Conservation (phyloP, 2,797 vertebrate species). For the Sebastes taczanowskii region DNA sequence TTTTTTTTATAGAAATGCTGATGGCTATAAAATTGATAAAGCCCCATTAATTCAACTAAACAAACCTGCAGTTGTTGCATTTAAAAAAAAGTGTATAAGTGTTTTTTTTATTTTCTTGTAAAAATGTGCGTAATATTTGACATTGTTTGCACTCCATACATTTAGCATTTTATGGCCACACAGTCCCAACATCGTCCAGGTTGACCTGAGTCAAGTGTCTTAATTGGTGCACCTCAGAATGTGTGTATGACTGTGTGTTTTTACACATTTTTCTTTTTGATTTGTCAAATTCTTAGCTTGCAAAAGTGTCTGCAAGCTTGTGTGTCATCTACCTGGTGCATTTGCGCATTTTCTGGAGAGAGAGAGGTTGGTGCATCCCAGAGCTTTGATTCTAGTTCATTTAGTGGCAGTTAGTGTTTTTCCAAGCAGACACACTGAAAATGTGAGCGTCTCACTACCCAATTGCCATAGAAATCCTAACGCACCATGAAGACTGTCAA, state of each 20-base stretch:
- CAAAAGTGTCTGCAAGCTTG: background rate
- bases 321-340: slow-evolving; percentile 23
- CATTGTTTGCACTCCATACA: background rate
- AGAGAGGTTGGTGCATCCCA: slow-evolving; percentile 71
- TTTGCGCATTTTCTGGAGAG: slow-evolving; percentile 53
- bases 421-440: slow-evolving; percentile 86
- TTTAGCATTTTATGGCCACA: background rate
- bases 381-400: slow-evolving; percentile 87
- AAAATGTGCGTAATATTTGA: slow-evolving; percentile 52
- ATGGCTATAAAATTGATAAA: slow-evolving; percentile 79
- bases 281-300: background rate
- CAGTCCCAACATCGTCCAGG: slow-evolving; percentile 2
- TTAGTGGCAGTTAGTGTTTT: slow-evolving; percentile 89
- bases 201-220: slow-evolving; percentile 37
- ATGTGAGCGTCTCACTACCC: slow-evolving; percentile 87
- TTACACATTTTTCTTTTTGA: background rate
- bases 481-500: slow-evolving; percentile 93
- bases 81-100: slow-evolving; percentile 50
- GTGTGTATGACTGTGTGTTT: background rate
- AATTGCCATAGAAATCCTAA: slow-evolving; percentile 96
- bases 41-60: slow-evolving; percentile 2
- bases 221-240: slow-evolving; percentile 7
- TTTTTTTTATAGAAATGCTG: slow-evolving; percentile 49
- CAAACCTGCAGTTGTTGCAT: slow-evolving; percentile 7
- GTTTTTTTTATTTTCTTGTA: slow-evolving; percentile 63